Conservation (phyloP, 2,888 invertebrate genomes). For the Drosophila mimica region DNA sequence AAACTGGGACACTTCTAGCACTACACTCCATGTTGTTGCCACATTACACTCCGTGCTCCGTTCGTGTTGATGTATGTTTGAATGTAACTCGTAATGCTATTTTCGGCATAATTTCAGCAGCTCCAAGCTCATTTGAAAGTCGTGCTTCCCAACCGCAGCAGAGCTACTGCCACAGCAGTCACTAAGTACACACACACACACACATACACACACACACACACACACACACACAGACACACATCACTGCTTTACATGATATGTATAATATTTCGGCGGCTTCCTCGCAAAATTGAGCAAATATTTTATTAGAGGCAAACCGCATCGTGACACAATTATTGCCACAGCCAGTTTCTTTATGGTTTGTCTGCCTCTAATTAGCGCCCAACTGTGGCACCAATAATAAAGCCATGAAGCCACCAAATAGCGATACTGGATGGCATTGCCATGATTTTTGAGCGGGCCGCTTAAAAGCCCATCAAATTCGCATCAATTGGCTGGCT, state of each 20-base stretch:
- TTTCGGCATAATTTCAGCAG: conserved; percentile 56
- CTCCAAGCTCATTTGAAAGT: conserved; percentile 47
- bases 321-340: conserved; percentile 43
- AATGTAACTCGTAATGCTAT: conserved; percentile 36
- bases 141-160: conserved; percentile 44
- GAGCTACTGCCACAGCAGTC: conserved; percentile 33
- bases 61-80: conserved; percentile 8
- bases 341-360: conserved; percentile 5
- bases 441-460: conserved; percentile 43
- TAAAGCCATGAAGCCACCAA: conserved; percentile 15
- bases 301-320: conserved; percentile 43
- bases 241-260: not conserved
- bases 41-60: conserved; percentile 5
- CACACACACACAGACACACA: not conserved
- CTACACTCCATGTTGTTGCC: not conserved
- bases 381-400: conserved; percentile 35
- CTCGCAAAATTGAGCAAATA: conserved; percentile 55
- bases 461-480: conserved; percentile 49
- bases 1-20: conserved; percentile 3
- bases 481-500: conserved; percentile 45
- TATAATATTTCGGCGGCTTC: conserved; percentile 30
- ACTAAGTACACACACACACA: conserved; percentile 23
- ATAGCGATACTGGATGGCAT: not conserved
- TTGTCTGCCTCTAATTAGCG: conserved; percentile 48
- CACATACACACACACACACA: conserved; percentile 11